Evolutionary conservation across 2,113 vertebrate species (phyloP).

Genomic region (Pheucticus melanocephalus): DNA sequence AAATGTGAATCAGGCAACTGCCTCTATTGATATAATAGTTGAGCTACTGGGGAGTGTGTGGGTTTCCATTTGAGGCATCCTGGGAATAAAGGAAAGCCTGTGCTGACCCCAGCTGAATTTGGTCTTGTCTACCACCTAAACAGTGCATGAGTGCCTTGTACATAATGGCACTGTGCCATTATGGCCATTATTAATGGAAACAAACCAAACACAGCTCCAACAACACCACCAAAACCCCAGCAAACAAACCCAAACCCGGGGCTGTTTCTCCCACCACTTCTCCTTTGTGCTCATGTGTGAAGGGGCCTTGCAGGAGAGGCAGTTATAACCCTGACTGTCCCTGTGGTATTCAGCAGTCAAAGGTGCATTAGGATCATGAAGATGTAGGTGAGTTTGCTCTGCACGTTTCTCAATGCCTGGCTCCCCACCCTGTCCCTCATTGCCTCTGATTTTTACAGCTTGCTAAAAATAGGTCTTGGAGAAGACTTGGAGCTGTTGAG

Average conservation of each 20-base stretch:
- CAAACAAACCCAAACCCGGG: neutral
- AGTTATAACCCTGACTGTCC: accelerated
- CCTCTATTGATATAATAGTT: neutral
- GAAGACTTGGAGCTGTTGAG: slow-evolving; percentile 2
- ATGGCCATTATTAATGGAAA: neutral
- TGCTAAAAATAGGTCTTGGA: slow-evolving; percentile 32
- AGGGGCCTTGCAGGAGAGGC: neutral
- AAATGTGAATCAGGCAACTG: neutral
- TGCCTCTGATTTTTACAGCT: slow-evolving; percentile 18
- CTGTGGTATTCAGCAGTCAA: accelerated
- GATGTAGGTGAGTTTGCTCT: neutral
- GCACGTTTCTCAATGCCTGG: neutral
- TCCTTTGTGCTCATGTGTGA: neutral
- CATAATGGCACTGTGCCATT: accelerated
- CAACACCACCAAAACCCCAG: neutral
- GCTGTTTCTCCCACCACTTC: accelerated
- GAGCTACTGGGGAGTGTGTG: neutral
- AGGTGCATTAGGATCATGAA: neutral
- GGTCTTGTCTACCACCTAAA: neutral
- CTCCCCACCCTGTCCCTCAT: neutral
- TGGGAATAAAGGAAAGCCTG: neutral
- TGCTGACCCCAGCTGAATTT: neutral
- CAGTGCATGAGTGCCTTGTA: neutral
- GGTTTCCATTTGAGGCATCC: neutral
- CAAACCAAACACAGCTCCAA: too few relatives aligned